Conservation (phyloP, 2,113 vertebrate species). For the Pungitius pungitius region DNA sequence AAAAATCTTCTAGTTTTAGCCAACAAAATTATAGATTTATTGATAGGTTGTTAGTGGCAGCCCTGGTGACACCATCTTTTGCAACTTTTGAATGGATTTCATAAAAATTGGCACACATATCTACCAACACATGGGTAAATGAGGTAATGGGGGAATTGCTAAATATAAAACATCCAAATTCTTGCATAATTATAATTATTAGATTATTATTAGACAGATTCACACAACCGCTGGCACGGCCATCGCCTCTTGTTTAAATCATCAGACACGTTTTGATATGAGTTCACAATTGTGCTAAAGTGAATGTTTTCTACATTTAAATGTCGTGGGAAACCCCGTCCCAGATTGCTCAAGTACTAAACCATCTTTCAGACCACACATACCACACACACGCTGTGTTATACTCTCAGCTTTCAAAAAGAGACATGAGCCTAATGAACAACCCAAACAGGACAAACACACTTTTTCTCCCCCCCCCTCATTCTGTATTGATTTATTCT, state of each 20-base stretch:
- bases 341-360: conserved; percentile 7
- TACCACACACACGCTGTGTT: conserved; percentile 28
- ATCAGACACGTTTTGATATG: neutral
- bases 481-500: conserved; percentile 59
- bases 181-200: no score
- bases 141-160: no score
- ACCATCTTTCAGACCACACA: conserved; percentile 47
- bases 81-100: neutral
- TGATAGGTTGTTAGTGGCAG: neutral
- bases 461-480: conserved; percentile 54
- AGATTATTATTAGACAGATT: no score
- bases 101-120: neutral
- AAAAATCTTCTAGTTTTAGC: neutral
- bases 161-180: no score
- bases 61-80: neutral
- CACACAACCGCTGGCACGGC: neutral
- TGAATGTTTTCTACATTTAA: conserved; percentile 29
- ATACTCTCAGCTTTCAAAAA: conserved; percentile 65
- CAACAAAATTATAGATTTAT: neutral
- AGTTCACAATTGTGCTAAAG: conserved; percentile 3
- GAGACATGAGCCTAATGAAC: conserved; percentile 63
- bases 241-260: neutral
- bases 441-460: conserved; percentile 68
- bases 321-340: conserved; percentile 46
- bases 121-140: no score